Base-by-base conservation (phyloP, 2,113 vertebrate species). In the Osmerus mordax region DNA sequence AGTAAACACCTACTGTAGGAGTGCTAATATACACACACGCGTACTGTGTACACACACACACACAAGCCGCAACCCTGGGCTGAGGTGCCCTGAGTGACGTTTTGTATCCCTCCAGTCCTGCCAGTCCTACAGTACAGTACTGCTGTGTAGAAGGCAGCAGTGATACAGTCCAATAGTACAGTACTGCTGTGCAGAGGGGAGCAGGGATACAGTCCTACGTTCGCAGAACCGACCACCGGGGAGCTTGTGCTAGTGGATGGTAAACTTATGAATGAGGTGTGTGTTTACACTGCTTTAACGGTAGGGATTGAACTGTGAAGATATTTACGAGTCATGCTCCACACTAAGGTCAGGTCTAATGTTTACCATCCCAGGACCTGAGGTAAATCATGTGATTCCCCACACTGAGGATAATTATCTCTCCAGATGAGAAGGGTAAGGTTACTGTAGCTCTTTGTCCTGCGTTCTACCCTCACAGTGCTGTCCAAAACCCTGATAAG, bases 201-300 rank as follows among this genome's bases (percentile, higher is more conserved):
- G 41, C 71, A 70, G 19, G 75, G 74, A 69, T 23, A 66, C 80
- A 78, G 54, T n/a, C 29, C 64, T 71, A 61, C 36, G 73, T 78
- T 61, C 55, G 25, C 21, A 55, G 70, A 81, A 69, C 32, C 69
- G 74, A 78, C 81, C 72, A 60, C 81, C 19, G 0, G 59, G 69
- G 21, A 73, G 25, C 32, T 19, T 36, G 2, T 15, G 62, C 16
- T 3, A 15, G 54, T n/a, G 16, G 32, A 47, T 13, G 47, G 62
- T 71, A 75, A 78, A 77, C 71, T 80, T 65, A 73, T 83, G 84
- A 87, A 86, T 79, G 82, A 83, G 58, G 16, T n/a, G 1, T 76
- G 72, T 82, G 81, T 84, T 78, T 81, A 61, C 61, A 12, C 41
- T 47, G 5, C 41, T 66, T 72, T 70, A 36, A 53, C 66, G 62